A percentile compares a stretch with the other conserved stretches of the same genome.
Evolutionary conservation across 2,888 invertebrate species (phyloP).

Genomic region (Acrobasis suavella): DNA sequence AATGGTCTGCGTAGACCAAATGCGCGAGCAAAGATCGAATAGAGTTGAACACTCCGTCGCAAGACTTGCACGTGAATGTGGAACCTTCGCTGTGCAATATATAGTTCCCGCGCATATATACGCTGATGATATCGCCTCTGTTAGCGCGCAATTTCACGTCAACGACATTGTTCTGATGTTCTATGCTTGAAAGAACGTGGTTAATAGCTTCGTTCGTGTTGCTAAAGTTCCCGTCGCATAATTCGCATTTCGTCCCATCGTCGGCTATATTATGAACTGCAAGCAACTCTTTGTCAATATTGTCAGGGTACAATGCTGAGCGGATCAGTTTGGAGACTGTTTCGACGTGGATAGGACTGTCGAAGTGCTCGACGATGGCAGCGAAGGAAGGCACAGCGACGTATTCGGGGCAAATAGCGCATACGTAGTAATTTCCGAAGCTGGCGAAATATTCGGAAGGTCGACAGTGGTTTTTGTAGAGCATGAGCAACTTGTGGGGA

Average conservation of each 20-base stretch:
- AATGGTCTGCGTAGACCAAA: conserved; percentile 69
- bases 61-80: conserved; percentile 57
- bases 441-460: conserved; percentile 73
- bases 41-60: conserved; percentile 63
- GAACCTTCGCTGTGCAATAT: conserved; percentile 67
- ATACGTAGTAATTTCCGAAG: conserved; percentile 73
- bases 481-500: conserved; percentile 61
- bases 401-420: conserved; percentile 64
- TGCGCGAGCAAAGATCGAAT: conserved; percentile 65
- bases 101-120: conserved; percentile 69
- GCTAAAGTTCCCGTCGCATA: conserved; percentile 54
- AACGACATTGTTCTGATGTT: conserved; percentile 58
- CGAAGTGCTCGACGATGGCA: conserved; percentile 71
- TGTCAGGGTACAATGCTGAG: conserved; percentile 55
- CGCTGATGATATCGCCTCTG: conserved; percentile 69
- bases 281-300: conserved; percentile 49
- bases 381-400: conserved; percentile 69
- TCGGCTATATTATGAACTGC: conserved; percentile 45
- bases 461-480: conserved; percentile 70
- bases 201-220: conserved; percentile 52
- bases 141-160: conserved; percentile 51
- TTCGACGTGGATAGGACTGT: conserved; percentile 61
- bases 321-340: conserved; percentile 61
- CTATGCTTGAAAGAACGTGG: conserved; percentile 57
- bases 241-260: conserved; percentile 51